Conservation (phyloP, 2,113 vertebrate species). For the Ciconia stormi region DNA sequence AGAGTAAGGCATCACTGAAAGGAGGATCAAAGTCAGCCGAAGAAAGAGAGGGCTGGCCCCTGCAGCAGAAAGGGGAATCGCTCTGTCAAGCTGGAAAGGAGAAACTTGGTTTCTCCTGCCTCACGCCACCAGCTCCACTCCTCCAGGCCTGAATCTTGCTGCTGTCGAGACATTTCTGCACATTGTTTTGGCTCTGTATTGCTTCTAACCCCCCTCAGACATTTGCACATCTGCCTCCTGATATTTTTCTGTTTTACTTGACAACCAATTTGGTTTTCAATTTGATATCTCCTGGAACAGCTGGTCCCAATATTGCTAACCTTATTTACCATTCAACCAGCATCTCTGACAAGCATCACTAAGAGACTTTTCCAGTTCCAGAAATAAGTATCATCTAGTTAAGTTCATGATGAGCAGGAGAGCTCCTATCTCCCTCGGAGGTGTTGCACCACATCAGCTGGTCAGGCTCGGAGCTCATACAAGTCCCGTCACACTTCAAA, state of each 20-base stretch:
- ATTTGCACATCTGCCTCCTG: not conserved
- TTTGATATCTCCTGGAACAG: not conserved
- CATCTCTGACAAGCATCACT: not conserved
- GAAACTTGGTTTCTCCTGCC: not conserved
- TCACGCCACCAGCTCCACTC: not conserved
- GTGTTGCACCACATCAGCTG: not conserved
- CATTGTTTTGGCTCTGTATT: not conserved
- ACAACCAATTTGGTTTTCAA: not conserved
- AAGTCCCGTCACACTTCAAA: slow-evolving; percentile 5
- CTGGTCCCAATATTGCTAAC: not conserved
- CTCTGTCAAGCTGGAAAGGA: not conserved
- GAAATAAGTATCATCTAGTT: not conserved
- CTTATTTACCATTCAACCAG: not conserved
- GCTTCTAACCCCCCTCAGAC: not conserved
- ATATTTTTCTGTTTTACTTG: not conserved
- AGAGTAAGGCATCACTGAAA: not conserved
- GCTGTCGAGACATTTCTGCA: not conserved
- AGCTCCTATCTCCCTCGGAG: not conserved
- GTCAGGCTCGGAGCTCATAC: not conserved
- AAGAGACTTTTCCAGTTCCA: slow-evolving; percentile 6
- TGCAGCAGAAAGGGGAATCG: not conserved
- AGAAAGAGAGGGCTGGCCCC: not conserved
- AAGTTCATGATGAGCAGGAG: not conserved
- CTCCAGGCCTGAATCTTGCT: not conserved
- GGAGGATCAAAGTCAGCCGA: not conserved